These are phyloP conservation scores for Camelus dromedarius DNA, from an alignment of 2,113 vertebrate species.

Conservation along the genomic window DNA sequence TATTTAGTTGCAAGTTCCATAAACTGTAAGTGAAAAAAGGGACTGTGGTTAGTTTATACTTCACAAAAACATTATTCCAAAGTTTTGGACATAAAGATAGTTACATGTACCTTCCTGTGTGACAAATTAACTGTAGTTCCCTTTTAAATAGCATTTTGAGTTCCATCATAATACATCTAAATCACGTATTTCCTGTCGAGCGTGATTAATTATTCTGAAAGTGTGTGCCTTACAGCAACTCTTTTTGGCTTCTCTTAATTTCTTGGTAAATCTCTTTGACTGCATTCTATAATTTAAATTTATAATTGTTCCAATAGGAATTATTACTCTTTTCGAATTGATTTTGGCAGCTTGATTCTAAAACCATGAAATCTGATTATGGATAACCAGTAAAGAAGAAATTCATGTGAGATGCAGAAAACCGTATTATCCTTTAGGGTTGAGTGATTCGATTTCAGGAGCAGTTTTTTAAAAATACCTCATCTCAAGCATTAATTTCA, in stretches of 20 bases:
- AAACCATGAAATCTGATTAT: not conserved
- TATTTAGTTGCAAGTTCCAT: conserved; percentile 72
- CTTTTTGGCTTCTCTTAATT: conserved; percentile 33
- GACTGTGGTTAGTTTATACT: not conserved
- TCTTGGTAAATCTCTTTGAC: conserved; percentile 11
- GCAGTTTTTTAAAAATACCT: not conserved
- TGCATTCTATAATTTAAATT: not conserved
- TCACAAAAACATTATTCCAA: conserved; percentile 2
- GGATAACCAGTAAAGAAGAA: not conserved
- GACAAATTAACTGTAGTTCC: conserved; percentile 22
- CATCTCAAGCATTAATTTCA: not conserved
- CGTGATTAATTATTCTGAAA: conserved; percentile 32
- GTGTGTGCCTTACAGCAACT: not conserved
- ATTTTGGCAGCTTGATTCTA: conserved; percentile 30
- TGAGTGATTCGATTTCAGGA: not conserved
- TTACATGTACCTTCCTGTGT: not conserved
- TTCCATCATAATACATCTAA: conserved; percentile 9
- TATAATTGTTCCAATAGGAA: not conserved
- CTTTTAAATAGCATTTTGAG: not conserved
- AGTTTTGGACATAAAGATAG: conserved; percentile 24
- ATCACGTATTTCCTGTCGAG: conserved; percentile 22
- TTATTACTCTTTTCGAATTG: conserved; percentile 47
- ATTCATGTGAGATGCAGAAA: not conserved
- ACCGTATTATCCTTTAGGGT: not conserved
- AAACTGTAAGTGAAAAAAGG: conserved; percentile 62